phyloP scores from a whole-genome alignment of 2,113 vertebrate species.

The Sciurus niger region DNA sequence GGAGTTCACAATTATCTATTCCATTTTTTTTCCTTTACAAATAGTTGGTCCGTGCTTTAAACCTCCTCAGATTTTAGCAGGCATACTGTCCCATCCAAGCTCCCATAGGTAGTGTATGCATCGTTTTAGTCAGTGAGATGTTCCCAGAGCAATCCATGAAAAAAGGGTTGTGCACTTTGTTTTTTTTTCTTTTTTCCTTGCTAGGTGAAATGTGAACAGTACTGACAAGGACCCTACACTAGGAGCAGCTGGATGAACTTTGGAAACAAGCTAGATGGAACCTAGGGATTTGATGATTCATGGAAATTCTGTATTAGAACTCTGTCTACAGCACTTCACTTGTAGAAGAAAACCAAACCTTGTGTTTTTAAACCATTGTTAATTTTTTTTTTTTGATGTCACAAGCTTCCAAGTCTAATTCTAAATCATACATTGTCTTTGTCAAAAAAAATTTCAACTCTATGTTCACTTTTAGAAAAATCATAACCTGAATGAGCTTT shows the following conservation, averaged over 20 bases:
- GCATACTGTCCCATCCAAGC: not conserved
- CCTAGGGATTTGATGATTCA: not conserved
- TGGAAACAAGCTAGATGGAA: not conserved
- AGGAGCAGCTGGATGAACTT: not conserved
- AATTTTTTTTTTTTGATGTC: not conserved
- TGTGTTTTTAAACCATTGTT: not conserved
- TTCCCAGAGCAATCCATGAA: not conserved
- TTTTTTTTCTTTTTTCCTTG: not conserved
- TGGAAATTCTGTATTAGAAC: not conserved
- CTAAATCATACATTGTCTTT: not conserved
- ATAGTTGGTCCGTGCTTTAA: not conserved
- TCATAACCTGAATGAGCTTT: not conserved
- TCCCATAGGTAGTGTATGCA: not conserved
- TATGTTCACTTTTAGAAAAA: not conserved
- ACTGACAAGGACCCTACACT: not conserved
- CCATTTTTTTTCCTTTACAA: constrained; percentile 56
- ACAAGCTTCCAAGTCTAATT: not conserved
- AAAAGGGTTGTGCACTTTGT: not conserved
- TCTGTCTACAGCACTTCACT: not conserved
- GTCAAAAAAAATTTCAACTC: not conserved
- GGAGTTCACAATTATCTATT: not conserved
- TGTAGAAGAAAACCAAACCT: constrained; percentile 1
- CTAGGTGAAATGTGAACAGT: not conserved
- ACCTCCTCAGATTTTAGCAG: not conserved
- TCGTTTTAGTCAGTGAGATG: not conserved